Evolutionary conservation across 2,888 invertebrate genomes (phyloP).

Genomic region (Plagiodera versicolora): DNA sequence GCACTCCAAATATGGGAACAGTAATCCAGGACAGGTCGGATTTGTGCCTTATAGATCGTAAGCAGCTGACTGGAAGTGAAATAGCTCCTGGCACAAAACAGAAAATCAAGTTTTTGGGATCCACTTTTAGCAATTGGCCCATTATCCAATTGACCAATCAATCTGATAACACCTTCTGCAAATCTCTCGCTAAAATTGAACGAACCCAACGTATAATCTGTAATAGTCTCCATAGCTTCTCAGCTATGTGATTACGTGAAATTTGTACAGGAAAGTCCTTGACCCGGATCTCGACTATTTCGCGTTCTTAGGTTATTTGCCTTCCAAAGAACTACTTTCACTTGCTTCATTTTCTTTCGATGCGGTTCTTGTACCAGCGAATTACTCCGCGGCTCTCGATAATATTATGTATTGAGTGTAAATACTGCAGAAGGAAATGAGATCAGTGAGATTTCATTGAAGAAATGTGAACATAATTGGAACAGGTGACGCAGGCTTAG

Average conservation of each 20-base stretch:
- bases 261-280: conserved; percentile 33
- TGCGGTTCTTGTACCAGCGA: conserved; percentile 14
- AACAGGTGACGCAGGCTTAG: no score
- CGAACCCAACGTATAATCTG: neutral
- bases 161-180: no score
- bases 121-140: no score
- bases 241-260: conserved; percentile 20
- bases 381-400: neutral
- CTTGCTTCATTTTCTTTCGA: conserved; percentile 35
- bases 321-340: conserved; percentile 33
- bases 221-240: conserved; percentile 15
- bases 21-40: no score
- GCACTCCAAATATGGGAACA: no score
- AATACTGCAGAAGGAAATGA: neutral
- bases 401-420: neutral
- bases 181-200: neutral
- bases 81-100: no score
- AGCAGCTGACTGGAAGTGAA: no score
- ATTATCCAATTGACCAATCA: no score
- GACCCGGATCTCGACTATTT: conserved; percentile 34
- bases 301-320: conserved; percentile 30
- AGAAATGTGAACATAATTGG: no score
- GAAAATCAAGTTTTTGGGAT: no score
- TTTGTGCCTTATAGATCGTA: no score
- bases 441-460: neutral